Evolutionary conservation across 2,797 vertebrate species (phyloP).

Genomic region (Hybognathus amarus): DNA sequence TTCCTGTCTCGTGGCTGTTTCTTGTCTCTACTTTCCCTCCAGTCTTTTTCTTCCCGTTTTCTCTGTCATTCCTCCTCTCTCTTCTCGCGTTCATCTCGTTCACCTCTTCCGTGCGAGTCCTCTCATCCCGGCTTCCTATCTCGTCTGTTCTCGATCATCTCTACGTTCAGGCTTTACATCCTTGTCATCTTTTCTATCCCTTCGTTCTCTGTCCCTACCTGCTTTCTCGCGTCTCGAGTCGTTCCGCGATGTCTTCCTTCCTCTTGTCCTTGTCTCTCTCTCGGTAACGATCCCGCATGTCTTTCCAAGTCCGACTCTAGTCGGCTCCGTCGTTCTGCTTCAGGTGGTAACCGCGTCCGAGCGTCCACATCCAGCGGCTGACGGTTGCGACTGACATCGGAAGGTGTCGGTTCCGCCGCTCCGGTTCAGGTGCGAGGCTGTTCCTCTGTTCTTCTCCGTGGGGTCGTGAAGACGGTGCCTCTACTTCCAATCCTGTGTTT

Average conservation of each 20-base stretch:
- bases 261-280: slow-evolving; percentile 65
- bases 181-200: slow-evolving; percentile 58
- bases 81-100: slow-evolving; percentile 35
- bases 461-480: slow-evolving; percentile 60
- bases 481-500: slow-evolving; percentile 68
- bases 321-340: slow-evolving; percentile 66
- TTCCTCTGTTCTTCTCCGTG: slow-evolving; percentile 66
- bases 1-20: slow-evolving; percentile 5
- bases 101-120: slow-evolving; percentile 40
- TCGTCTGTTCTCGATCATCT: slow-evolving; percentile 19
- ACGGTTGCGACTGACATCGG: slow-evolving; percentile 76
- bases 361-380: slow-evolving; percentile 81
- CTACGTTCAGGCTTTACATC: slow-evolving; percentile 54
- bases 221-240: slow-evolving; percentile 66
- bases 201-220: slow-evolving; percentile 23
- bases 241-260: slow-evolving; percentile 68
- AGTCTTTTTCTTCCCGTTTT: slow-evolving; percentile 48
- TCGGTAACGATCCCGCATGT: slow-evolving; percentile 61
- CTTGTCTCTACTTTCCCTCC: slow-evolving; percentile 53
- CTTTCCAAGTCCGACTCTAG: slow-evolving; percentile 71
- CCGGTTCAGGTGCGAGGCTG: slow-evolving; percentile 60
- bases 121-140: slow-evolving; percentile 50
- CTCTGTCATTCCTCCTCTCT: slow-evolving; percentile 47
- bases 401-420: slow-evolving; percentile 66
- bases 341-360: slow-evolving; percentile 67